These are phyloP conservation scores for Trichonephila clavipes DNA, from an alignment of 1,140 invertebrate species.

Conservation along the genomic window DNA sequence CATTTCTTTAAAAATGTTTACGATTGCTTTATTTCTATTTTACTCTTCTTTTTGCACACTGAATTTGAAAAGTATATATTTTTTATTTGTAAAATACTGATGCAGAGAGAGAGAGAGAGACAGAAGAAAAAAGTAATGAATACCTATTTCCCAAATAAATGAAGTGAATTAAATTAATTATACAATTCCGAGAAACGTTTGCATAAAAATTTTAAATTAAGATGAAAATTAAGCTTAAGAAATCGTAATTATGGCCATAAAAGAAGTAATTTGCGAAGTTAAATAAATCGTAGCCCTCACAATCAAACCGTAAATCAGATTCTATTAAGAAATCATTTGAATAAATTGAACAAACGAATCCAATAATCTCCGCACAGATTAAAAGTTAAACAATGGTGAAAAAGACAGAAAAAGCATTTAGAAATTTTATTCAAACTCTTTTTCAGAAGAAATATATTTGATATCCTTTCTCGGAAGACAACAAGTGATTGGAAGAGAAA, in stretches of 20 bases:
- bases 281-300: not conserved
- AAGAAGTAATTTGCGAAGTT: not conserved
- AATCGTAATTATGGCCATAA: not conserved
- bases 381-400: constrained; percentile 21
- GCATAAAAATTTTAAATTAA: not conserved
- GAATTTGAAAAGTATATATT: no score
- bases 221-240: not conserved
- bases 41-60: no score
- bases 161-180: no score
- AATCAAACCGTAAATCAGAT: not conserved
- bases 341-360: constrained; percentile 2
- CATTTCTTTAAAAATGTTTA: no score
- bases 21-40: no score
- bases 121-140: no score
- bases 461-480: not conserved
- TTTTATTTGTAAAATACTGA: no score
- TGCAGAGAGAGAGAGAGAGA: no score
- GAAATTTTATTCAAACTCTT: not conserved
- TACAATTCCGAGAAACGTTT: no score
- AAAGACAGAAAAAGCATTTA: not conserved
- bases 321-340: constrained; percentile 14
- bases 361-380: constrained; percentile 12
- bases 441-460: not conserved
- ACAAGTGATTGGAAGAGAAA: not conserved
- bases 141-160: no score